Conservation (phyloP, 2,888 invertebrate species). For the Agonum fuliginosum region DNA sequence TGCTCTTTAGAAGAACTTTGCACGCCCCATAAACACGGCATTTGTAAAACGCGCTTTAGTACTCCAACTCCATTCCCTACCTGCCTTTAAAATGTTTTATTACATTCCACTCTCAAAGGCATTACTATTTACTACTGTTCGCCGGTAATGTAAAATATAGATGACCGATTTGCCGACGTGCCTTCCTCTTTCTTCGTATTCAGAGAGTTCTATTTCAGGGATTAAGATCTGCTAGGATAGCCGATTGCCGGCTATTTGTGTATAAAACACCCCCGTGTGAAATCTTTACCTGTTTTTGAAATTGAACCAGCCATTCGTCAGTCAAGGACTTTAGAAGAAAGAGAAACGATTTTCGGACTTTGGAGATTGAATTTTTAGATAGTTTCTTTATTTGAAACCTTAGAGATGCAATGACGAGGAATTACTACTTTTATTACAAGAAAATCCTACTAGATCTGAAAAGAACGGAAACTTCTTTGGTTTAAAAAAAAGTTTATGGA, state of each 20-base stretch:
- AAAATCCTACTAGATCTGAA: not conserved
- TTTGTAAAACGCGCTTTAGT: slow-evolving; percentile 49
- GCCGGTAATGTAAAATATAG: slow-evolving; percentile 10
- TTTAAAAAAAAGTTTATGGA: not conserved
- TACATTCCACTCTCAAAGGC: slow-evolving; percentile 30
- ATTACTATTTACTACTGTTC: slow-evolving; percentile 20
- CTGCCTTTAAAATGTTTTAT: slow-evolving; percentile 56
- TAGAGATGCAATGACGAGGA: slow-evolving; percentile 29
- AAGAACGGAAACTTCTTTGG: not conserved
- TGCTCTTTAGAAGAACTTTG: slow-evolving; percentile 55
- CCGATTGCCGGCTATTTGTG: slow-evolving; percentile 2
- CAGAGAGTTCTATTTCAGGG: slow-evolving; percentile 49
- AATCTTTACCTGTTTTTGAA: slow-evolving; percentile 44
- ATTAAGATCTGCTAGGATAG: slow-evolving; percentile 48
- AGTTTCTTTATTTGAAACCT: slow-evolving; percentile 25
- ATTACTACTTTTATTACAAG: slow-evolving; percentile 28
- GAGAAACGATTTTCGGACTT: not conserved
- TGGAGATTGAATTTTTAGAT: slow-evolving; percentile 22
- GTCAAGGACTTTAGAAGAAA: slow-evolving; percentile 44
- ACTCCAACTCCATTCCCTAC: slow-evolving; percentile 47
- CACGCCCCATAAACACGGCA: slow-evolving; percentile 57
- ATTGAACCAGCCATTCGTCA: slow-evolving; percentile 46
- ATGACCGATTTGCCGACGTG: slow-evolving; percentile 21
- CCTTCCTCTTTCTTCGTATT: slow-evolving; percentile 15
- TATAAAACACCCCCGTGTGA: slow-evolving; percentile 51